These are phyloP conservation scores for Orycteropus afer DNA, from an alignment of 2,113 vertebrate genomes.

Conservation along the genomic window DNA sequence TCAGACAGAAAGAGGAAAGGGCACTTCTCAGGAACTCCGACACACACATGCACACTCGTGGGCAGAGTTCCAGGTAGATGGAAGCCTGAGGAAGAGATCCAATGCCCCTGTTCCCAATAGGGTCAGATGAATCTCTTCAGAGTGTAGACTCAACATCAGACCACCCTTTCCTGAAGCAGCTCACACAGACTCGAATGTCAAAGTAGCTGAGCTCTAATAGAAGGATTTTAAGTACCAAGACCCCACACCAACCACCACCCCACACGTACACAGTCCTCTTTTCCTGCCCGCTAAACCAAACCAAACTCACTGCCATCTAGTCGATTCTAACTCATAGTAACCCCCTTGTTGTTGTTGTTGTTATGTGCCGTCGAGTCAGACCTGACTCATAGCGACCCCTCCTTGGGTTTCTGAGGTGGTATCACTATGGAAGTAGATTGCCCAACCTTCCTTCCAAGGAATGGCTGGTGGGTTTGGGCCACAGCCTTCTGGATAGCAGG, in stretches of 20 bases:
- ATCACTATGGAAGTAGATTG: too few species aligned
- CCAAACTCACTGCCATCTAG: too few species aligned
- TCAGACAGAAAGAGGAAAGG: not conserved
- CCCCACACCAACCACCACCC: not conserved
- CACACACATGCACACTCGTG: rapidly evolving
- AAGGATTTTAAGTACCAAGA: not conserved
- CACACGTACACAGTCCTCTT: not conserved
- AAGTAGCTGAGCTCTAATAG: not conserved
- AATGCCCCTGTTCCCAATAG: not conserved
- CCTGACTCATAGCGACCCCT: too few species aligned
- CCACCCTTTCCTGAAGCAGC: not conserved
- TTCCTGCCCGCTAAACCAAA: not conserved
- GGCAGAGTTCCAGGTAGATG: not conserved
- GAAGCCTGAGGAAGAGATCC: not conserved
- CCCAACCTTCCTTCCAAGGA: too few species aligned
- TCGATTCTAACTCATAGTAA: too few species aligned
- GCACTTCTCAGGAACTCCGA: not conserved
- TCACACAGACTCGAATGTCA: too few species aligned
- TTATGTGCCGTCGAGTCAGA: too few species aligned
- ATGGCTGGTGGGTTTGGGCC: too few species aligned
- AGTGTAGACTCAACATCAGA: not conserved
- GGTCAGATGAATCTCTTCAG: not conserved
- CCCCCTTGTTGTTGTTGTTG: too few species aligned
- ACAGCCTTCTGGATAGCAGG: too few species aligned
- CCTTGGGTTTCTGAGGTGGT: too few species aligned